A percentile compares a stretch with the other conserved stretches of the same genome.
phyloP scores from a whole-genome alignment of 2,113 vertebrate species.

The Nerophis ophidion region DNA sequence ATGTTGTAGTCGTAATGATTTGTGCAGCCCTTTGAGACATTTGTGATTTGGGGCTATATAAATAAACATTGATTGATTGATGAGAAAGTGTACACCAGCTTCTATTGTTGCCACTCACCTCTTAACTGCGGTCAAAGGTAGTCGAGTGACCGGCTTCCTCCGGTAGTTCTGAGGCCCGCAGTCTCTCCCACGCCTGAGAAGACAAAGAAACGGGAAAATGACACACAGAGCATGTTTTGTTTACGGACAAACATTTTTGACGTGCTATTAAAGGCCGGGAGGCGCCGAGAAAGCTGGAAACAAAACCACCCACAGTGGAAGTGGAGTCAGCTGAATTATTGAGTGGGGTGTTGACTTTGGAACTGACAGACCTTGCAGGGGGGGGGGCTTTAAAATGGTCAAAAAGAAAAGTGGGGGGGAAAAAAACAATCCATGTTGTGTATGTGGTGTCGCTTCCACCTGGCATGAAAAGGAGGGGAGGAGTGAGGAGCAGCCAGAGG shows the following conservation, averaged over 20 bases:
- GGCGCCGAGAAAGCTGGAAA: constrained; percentile 74
- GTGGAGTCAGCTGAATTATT: constrained; percentile 62
- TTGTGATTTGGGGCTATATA: no score
- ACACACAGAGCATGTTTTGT: constrained; percentile 34
- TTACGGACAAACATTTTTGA: constrained; percentile 49
- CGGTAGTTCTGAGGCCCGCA: constrained; percentile 69
- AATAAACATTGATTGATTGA: no score
- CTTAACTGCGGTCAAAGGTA: constrained; percentile 36
- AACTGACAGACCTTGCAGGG: constrained; percentile 35
- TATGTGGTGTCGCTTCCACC: constrained; percentile 9
- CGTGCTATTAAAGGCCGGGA: constrained; percentile 55
- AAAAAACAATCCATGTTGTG: constrained; percentile 33
- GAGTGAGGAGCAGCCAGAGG: constrained; percentile 23
- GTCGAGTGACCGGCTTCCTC: constrained; percentile 73
- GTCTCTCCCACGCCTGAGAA: constrained; percentile 65
- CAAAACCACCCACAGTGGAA: constrained; percentile 72
- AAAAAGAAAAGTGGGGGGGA: constrained; percentile 15
- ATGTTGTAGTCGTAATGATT: no score
- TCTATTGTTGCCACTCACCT: constrained; percentile 8
- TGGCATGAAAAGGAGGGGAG: not conserved
- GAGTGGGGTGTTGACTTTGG: constrained; percentile 62
- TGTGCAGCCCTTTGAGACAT: no score
- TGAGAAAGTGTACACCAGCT: constrained; percentile 3
- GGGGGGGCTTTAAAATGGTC: constrained; percentile 21
- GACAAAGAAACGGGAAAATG: constrained; percentile 62